phyloP scores from a whole-genome alignment of 2,797 vertebrate species.

The Ceryle rudis region DNA sequence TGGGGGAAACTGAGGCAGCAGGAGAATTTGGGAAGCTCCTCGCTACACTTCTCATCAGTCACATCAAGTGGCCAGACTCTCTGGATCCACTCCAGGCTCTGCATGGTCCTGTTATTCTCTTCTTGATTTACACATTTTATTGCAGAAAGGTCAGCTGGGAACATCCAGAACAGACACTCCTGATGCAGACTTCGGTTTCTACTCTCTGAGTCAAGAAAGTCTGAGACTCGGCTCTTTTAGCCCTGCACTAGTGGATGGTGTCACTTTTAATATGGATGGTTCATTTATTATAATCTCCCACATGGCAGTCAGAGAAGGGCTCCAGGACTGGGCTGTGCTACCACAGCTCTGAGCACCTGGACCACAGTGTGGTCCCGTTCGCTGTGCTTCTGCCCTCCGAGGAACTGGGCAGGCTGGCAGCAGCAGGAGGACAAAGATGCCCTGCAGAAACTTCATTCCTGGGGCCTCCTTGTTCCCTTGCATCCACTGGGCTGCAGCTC shows the following conservation, averaged over 20 bases:
- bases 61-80: neutral
- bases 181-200: neutral
- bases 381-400: neutral
- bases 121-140: neutral
- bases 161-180: neutral
- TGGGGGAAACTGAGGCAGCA: neutral
- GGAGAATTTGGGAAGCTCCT: neutral
- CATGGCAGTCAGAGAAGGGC: neutral
- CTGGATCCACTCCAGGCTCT: neutral
- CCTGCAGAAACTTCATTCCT: rapidly evolving
- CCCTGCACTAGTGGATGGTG: no score
- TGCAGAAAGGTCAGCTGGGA: neutral
- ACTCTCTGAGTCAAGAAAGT: neutral
- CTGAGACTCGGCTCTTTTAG: neutral
- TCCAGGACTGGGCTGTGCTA: neutral
- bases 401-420: neutral
- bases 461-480: neutral
- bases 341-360: neutral
- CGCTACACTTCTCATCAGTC: neutral
- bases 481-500: neutral
- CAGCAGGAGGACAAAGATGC: neutral
- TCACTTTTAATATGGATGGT: neutral
- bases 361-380: neutral
- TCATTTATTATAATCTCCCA: neutral
- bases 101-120: neutral